phyloP scores from a whole-genome alignment of 2,797 vertebrate genomes.

The Enteromius radiatus region DNA sequence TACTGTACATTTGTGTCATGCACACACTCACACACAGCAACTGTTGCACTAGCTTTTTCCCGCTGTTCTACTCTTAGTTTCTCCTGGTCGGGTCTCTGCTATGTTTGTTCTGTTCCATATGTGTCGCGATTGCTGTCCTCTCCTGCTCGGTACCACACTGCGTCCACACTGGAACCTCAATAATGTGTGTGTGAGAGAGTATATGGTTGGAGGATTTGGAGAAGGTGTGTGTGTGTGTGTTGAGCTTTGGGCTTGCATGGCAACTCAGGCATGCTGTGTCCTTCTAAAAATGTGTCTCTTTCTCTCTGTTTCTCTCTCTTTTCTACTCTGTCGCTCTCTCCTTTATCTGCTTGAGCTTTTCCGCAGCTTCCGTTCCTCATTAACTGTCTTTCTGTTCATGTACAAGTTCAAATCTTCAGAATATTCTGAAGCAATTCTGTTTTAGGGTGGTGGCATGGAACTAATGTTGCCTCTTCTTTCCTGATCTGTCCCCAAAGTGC shows the following conservation, averaged over 20 bases:
- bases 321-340: slow-evolving; percentile 49
- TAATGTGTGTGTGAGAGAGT: slow-evolving; percentile 56
- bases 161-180: background rate
- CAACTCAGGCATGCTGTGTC: slow-evolving; percentile 82
- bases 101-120: slow-evolving; percentile 67
- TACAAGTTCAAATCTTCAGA: slow-evolving; percentile 89
- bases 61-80: slow-evolving; percentile 70
- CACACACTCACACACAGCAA: slow-evolving; percentile 2
- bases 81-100: slow-evolving; percentile 68
- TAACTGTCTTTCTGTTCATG: slow-evolving; percentile 76
- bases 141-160: slow-evolving; percentile 12
- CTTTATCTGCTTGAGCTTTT: slow-evolving; percentile 85
- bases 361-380: slow-evolving; percentile 90
- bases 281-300: slow-evolving; percentile 63
- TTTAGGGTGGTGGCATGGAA: slow-evolving; percentile 99
- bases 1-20: background rate
- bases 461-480: slow-evolving; percentile 97
- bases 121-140: slow-evolving; percentile 54
- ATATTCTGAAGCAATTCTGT: slow-evolving; percentile 99
- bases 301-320: slow-evolving; percentile 42
- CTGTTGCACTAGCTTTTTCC: slow-evolving; percentile 43
- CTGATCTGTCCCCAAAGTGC: slow-evolving; percentile 89
- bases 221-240: slow-evolving; percentile 56
- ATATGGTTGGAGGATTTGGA: background rate
- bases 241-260: slow-evolving; percentile 91